Percentiles rank a stretch among this genome's conserved stretches.
These are phyloP conservation scores for Patiria pectinifera DNA, from an alignment of 53 echinoderm and acorn worm species.

Conservation along the genomic window DNA sequence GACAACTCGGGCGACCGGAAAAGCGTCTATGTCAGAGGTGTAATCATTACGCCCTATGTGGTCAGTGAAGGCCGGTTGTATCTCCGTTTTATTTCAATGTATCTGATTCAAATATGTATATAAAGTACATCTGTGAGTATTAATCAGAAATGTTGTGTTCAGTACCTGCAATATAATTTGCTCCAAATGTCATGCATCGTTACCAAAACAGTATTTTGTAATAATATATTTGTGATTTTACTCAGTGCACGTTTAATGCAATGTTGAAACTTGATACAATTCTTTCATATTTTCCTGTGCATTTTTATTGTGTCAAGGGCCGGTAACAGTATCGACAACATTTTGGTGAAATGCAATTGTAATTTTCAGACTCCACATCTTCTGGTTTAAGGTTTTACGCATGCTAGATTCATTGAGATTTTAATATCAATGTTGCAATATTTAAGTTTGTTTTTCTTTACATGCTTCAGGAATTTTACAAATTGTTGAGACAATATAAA, in stretches of 20 bases:
- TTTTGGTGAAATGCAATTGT: too few species aligned
- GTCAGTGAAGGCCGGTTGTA: background rate
- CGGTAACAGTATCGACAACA: too few species aligned
- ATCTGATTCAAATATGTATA: background rate
- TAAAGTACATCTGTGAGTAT: background rate
- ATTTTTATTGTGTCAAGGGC: too few species aligned
- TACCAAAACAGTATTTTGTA: background rate
- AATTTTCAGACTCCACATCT: too few species aligned
- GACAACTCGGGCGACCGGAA: slow-evolving; percentile 32
- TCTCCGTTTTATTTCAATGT: background rate
- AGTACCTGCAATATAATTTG: background rate
- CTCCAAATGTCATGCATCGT: background rate
- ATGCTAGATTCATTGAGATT: too few species aligned
- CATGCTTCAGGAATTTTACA: background rate
- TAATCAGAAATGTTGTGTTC: background rate
- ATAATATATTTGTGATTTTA: background rate
- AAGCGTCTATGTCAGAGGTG: slow-evolving; percentile 6
- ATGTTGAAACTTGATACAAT: background rate
- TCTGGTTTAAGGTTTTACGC: too few species aligned
- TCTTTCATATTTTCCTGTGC: background rate
- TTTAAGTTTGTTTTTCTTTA: background rate
- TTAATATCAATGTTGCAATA: background rate
- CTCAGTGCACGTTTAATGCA: background rate
- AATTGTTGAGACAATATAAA: too few species aligned
- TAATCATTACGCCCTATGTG: background rate